Percentiles rank a stretch among this genome's conserved stretches.
Conservation (phyloP, 2,888 invertebrate species). For the Ochropleura leucogaster region DNA sequence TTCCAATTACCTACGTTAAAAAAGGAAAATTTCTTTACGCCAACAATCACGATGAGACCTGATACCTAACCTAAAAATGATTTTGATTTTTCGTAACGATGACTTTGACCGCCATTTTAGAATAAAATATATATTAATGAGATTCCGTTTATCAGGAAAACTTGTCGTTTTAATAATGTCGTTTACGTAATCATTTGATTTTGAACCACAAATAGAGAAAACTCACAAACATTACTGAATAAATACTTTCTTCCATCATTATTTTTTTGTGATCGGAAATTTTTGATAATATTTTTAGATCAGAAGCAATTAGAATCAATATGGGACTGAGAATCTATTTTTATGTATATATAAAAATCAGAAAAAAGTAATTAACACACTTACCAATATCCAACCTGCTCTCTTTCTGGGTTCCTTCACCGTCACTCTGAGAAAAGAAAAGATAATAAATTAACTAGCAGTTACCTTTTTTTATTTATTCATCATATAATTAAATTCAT, state of each 20-base stretch:
- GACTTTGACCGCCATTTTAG: conserved; percentile 1
- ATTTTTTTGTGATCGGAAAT: neutral
- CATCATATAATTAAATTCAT: too few relatives aligned
- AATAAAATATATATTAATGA: conserved; percentile 22
- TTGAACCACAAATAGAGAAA: conserved; percentile 6
- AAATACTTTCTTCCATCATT: neutral
- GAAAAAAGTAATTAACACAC: neutral
- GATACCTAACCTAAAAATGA: conserved; percentile 30
- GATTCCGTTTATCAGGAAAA: neutral
- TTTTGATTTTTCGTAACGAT: conserved; percentile 37
- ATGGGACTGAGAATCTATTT: neutral
- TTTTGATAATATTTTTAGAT: neutral
- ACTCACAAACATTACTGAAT: neutral
- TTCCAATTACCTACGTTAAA: conserved; percentile 54
- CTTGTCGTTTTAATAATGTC: neutral
- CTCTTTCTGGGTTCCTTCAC: neutral
- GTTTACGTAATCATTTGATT: neutral
- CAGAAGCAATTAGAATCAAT: neutral
- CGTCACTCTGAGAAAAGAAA: conserved; percentile 26
- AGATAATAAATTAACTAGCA: neutral
- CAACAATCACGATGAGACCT: conserved; percentile 60
- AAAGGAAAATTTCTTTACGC: conserved; percentile 55
- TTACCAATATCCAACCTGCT: conserved; percentile 13
- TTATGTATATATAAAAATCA: neutral
- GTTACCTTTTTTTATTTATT: too few relatives aligned